Conservation (phyloP, 2,113 vertebrate species). For the Thalassoma bifasciatum region DNA sequence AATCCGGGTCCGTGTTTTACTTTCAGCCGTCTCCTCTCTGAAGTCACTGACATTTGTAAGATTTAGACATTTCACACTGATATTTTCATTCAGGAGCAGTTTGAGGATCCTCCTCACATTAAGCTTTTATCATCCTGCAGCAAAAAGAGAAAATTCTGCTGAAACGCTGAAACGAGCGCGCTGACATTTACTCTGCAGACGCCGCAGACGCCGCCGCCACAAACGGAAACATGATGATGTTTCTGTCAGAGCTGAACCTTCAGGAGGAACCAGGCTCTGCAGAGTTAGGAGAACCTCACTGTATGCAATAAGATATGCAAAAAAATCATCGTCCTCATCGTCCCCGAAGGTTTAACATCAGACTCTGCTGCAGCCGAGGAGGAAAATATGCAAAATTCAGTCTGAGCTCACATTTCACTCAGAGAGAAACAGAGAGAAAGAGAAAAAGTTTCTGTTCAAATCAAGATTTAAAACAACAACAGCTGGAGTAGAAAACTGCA, state of each 20-base stretch:
- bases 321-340: background rate
- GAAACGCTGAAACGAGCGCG: too few relatives aligned
- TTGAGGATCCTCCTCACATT: background rate
- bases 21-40: too few relatives aligned
- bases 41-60: too few relatives aligned
- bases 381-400: too few relatives aligned
- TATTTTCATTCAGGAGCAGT: too few relatives aligned
- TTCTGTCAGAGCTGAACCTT: background rate
- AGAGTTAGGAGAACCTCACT: background rate
- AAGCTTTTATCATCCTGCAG: background rate
- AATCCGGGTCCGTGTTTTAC: background rate
- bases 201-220: background rate
- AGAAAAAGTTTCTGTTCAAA: too few relatives aligned
- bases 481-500: too few relatives aligned
- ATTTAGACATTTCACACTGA: background rate
- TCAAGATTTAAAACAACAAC: too few relatives aligned
- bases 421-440: too few relatives aligned
- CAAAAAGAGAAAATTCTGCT: background rate
- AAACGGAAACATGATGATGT: background rate
- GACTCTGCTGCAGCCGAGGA: too few relatives aligned
- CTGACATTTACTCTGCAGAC: too few relatives aligned
- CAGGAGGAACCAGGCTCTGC: background rate
- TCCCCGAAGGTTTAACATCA: background rate
- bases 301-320: constrained; percentile 47
- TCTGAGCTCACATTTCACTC: too few relatives aligned